Evolutionary conservation across 2,797 vertebrate species (phyloP), one percentile per base, ranked within the genome.

Genomic region (Iguana delicatissima): DNA sequence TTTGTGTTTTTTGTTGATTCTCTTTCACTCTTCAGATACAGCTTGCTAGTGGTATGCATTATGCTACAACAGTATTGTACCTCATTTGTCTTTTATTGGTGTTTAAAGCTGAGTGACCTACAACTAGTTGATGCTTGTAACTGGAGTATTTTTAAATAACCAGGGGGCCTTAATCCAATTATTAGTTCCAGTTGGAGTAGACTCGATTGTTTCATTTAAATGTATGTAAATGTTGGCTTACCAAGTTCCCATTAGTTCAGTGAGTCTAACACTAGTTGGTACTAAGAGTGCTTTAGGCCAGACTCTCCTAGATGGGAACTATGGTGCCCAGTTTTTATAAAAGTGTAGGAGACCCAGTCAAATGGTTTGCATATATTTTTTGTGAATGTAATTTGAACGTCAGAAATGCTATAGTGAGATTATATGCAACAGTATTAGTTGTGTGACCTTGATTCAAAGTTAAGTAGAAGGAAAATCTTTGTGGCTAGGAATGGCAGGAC

Each of bases 401-500:
- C 24, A 20, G 77, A 55, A 52, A 92, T 91, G 46, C 55, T 8
- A 52, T 8, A 52, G 52, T 52, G 52, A 52, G 52, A 52, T 52
- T 85, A 2, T 46, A 91, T 86, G 35, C 12, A 20, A 84, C 22
- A 46, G 52, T 52, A 52, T 52, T 52, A 52, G 52, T 52, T 46
- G 52, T 52, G 52, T 29, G 16, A 1, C 0, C 52, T 84, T 84
- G 62, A 38, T 77, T 82, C 62, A 89, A 90, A 90, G 22, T 50
- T 91, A 87, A 67, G 52, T 50, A 62, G 26, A n/a, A 92, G 8
- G 26, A 0, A 22, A 42, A 35, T 24, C 4, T 76, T 18, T 16
- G 83, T 52, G 83, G 20, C 24, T 55, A 64, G 42, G 46, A 10
- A 88, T 52, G 55, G 89, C 90, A 85, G 42, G 67, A 76, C 52